Evolutionary conservation across 30 jellyfish, hydroid and myxozoan species (phyloP).

Genomic region (Haliclystus octoradiatus): DNA sequence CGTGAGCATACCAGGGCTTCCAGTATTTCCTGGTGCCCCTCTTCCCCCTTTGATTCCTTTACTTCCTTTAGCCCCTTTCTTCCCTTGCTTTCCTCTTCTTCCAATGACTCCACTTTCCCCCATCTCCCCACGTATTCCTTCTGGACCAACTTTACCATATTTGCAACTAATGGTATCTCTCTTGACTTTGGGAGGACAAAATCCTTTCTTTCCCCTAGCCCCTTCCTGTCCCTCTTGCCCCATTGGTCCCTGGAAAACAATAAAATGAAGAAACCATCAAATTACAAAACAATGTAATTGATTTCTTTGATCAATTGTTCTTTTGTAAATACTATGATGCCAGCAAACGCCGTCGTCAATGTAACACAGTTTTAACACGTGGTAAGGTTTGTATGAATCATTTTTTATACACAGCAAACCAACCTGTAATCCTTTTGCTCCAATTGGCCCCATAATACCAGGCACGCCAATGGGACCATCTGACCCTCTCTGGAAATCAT

Average conservation of each 20-base stretch:
- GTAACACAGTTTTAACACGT: no score
- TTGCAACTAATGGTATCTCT: not conserved
- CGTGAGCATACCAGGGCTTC: slow-evolving; percentile 59
- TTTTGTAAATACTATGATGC: no score
- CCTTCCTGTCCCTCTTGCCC: slow-evolving; percentile 44
- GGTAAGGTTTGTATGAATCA: no score
- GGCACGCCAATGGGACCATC: not conserved
- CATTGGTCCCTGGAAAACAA: slow-evolving; percentile 37
- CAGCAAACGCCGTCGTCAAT: no score
- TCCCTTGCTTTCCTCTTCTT: slow-evolving; percentile 57
- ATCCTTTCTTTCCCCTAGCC: slow-evolving; percentile 19
- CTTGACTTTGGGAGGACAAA: slow-evolving; percentile 9
- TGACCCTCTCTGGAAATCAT: not conserved
- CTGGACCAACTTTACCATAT: slow-evolving; percentile 29
- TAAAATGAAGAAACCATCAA: not conserved
- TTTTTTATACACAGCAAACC: not conserved
- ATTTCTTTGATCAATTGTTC: no score
- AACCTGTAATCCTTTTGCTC: slow-evolving; percentile 1
- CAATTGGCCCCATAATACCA: not conserved
- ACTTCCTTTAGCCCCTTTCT: slow-evolving; percentile 50
- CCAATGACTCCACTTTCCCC: slow-evolving; percentile 70
- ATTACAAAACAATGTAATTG: not conserved
- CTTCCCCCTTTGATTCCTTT: slow-evolving; percentile 54
- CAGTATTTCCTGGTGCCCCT: slow-evolving; percentile 91
- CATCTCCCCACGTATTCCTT: slow-evolving; percentile 33